These are phyloP conservation scores for Numenius phaeopus DNA, from an alignment of 2,797 vertebrate species.

Conservation along the genomic window DNA sequence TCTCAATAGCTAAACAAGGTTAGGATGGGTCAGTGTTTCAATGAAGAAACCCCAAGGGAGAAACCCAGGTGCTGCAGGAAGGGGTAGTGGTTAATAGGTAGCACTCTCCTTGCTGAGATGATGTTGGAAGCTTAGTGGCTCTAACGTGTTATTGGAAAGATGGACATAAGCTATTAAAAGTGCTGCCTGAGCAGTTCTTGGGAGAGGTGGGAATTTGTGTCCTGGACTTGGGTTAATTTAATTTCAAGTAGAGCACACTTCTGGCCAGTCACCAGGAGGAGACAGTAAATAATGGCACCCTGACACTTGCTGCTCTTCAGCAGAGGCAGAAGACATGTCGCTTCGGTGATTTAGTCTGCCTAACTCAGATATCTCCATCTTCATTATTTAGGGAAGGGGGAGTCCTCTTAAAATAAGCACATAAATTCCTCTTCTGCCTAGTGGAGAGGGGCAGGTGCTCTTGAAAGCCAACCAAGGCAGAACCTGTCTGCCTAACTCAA, in stretches of 20 bases:
- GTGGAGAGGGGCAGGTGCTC: too few species aligned
- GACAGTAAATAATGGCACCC: slow-evolving; percentile 3
- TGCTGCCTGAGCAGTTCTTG: slow-evolving; percentile 39
- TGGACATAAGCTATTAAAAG: slow-evolving; percentile 8
- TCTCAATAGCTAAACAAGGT: slow-evolving; percentile 16
- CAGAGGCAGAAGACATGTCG: not conserved
- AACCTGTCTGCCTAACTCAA: too few species aligned
- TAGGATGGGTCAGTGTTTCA: not conserved
- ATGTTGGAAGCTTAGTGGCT: not conserved
- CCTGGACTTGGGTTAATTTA: slow-evolving; percentile 45
- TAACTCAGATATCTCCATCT: too few species aligned
- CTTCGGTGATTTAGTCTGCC: too few species aligned
- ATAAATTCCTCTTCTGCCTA: too few species aligned
- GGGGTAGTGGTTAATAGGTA: not conserved
- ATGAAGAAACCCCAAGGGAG: not conserved
- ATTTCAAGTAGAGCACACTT: not conserved
- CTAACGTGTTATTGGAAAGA: not conserved
- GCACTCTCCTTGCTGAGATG: not conserved
- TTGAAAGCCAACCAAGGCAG: too few species aligned
- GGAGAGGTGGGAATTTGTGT: slow-evolving; percentile 42
- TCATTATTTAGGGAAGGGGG: too few species aligned
- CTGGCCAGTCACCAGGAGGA: not conserved
- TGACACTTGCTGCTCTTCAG: not conserved
- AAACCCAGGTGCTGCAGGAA: not conserved
- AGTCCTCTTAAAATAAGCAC: too few species aligned